These are phyloP conservation scores for Denticeps clupeoides DNA, from an alignment of 2,797 vertebrate genomes.

Conservation along the genomic window DNA sequence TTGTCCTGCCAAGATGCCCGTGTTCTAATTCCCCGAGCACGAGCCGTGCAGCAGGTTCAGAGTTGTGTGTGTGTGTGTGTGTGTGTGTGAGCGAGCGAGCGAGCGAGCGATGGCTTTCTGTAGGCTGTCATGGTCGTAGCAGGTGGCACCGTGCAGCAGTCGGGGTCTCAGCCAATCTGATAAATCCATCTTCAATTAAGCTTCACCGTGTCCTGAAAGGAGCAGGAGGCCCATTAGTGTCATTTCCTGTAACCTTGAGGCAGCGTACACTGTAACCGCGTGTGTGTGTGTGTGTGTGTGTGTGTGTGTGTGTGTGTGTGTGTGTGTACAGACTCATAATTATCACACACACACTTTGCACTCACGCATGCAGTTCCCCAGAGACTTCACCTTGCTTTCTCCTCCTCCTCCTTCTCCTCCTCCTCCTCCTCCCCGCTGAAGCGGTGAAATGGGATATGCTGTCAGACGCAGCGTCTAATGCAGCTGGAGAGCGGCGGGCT, in stretches of 20 bases:
- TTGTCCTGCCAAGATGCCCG: slow-evolving; percentile 32
- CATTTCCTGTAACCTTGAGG: slow-evolving; percentile 56
- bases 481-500: too few relatives aligned
- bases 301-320: not conserved
- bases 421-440: too few relatives aligned
- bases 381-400: too few relatives aligned
- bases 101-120: not conserved
- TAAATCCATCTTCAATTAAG: slow-evolving; percentile 59
- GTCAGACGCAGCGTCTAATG: too few relatives aligned
- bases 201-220: slow-evolving; percentile 40
- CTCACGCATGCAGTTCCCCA: too few relatives aligned
- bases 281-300: too few relatives aligned
- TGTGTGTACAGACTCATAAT: too few relatives aligned
- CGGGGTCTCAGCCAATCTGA: slow-evolving; percentile 51
- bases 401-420: too few relatives aligned
- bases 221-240: slow-evolving; percentile 35
- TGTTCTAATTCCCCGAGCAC: slow-evolving; percentile 26
- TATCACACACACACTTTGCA: too few relatives aligned
- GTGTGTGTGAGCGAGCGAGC: not conserved
- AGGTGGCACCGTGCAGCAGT: too few relatives aligned
- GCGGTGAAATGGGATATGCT: too few relatives aligned
- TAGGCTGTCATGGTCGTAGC: slow-evolving; percentile 7
- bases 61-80: slow-evolving; percentile 6
- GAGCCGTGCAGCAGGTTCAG: not conserved
- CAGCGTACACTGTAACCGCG: too few relatives aligned